phyloP scores from a whole-genome alignment of 2,113 vertebrate genomes.

The Forbesichthys agassizii region DNA sequence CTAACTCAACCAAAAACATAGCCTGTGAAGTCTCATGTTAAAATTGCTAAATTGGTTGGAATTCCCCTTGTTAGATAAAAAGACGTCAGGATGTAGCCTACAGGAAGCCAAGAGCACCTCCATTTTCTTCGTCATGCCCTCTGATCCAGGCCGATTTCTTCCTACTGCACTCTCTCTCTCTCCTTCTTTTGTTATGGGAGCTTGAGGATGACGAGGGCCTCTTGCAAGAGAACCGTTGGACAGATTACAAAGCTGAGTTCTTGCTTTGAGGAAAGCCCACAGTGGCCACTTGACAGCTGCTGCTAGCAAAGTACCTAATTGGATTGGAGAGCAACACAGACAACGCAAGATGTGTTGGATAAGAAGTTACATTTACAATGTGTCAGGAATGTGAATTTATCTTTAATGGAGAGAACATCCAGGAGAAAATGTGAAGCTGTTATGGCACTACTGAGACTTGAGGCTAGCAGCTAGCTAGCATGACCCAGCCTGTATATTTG shows the following conservation, averaged over 20 bases:
- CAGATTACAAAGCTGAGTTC: constrained; percentile 48
- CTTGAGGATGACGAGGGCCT: constrained; percentile 35
- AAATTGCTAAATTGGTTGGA: no score
- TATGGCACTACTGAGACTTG: constrained; percentile 26
- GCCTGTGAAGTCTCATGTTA: no score
- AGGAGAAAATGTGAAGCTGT: constrained; percentile 20
- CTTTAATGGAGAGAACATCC: constrained; percentile 17
- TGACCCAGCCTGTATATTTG: constrained; percentile 9
- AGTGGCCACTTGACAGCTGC: constrained; percentile 50
- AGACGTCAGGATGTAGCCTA: no score
- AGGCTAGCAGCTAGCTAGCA: constrained; percentile 26
- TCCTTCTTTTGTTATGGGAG: constrained; percentile 40
- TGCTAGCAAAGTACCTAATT: constrained; percentile 49
- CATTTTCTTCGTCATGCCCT: constrained; percentile 28
- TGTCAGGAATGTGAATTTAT: constrained; percentile 23
- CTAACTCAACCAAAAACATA: no score
- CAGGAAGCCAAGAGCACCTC: constrained; percentile 25
- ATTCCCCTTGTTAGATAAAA: no score
- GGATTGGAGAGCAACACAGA: constrained; percentile 37
- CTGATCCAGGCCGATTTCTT: constrained; percentile 10
- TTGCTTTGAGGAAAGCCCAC: constrained; percentile 53
- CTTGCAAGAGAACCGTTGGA: constrained; percentile 32
- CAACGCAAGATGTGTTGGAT: neutral
- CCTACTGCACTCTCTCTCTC: neutral
- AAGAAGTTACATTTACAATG: constrained; percentile 6